These are phyloP conservation scores for Tenrec ecaudatus DNA, from an alignment of 2,113 vertebrate genomes.

Conservation along the genomic window DNA sequence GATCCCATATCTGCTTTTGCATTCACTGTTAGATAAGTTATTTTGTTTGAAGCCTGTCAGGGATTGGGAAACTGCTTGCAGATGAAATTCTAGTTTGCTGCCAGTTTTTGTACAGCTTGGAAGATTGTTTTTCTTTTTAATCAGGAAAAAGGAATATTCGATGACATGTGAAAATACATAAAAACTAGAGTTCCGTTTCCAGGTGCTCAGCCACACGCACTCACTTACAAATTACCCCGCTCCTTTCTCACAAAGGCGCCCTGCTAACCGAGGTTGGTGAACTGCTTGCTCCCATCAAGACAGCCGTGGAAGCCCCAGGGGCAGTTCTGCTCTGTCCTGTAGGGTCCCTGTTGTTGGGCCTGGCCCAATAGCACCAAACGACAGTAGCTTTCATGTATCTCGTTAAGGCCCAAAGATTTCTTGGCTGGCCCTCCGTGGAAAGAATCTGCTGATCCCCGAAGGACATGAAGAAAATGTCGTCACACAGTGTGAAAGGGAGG, in stretches of 20 bases:
- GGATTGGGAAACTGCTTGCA: background rate
- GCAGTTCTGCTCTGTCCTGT: background rate
- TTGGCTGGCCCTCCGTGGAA: background rate
- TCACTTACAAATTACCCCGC: background rate
- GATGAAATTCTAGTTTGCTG: background rate
- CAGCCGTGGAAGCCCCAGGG: background rate
- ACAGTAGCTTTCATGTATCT: too few species aligned
- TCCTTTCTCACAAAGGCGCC: background rate
- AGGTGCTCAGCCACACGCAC: background rate
- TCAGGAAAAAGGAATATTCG: background rate
- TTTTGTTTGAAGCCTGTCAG: constrained; percentile 16
- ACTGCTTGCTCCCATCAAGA: background rate
- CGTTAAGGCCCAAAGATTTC: too few species aligned
- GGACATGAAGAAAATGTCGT: background rate
- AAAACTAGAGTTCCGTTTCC: constrained; percentile 12
- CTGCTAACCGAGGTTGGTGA: background rate
- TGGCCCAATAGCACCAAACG: background rate
- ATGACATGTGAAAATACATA: constrained; percentile 15
- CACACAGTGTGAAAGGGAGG: background rate
- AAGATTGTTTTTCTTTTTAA: background rate
- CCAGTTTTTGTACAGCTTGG: background rate
- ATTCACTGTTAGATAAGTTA: background rate
- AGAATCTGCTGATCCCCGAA: background rate
- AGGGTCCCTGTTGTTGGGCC: background rate
- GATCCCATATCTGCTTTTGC: background rate